Percentiles rank a stretch among this genome's conserved stretches.
Evolutionary conservation across 2,888 invertebrate species (phyloP).

Genomic region (Cecidostiba fungosa): DNA sequence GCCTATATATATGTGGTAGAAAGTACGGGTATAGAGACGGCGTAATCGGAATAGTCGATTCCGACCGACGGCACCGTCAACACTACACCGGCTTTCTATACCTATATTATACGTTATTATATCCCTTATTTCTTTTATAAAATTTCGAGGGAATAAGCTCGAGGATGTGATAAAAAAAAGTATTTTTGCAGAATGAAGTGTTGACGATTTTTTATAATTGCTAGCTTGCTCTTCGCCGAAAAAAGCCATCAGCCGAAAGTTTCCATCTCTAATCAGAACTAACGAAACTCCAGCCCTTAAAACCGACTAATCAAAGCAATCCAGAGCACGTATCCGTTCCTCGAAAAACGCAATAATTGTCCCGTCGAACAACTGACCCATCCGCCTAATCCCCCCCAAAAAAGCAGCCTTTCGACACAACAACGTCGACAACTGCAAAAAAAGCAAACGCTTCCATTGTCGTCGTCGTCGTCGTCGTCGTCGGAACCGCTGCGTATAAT

Average conservation of each 20-base stretch:
- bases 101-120: constrained; percentile 60
- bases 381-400: background rate
- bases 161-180: too few relatives aligned
- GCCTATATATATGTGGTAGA: constrained; percentile 19
- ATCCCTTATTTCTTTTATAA: constrained; percentile 56
- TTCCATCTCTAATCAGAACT: background rate
- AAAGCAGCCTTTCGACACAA: background rate
- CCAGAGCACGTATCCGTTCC: background rate
- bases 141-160: background rate
- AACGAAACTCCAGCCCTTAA: background rate
- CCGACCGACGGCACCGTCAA: constrained; percentile 68
- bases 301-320: background rate
- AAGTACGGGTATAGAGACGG: constrained; percentile 64
- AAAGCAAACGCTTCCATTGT: constrained; percentile 13
- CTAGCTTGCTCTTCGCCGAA: background rate
- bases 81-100: constrained; percentile 50
- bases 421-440: background rate
- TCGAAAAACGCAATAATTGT: background rate
- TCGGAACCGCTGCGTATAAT: constrained; percentile 75
- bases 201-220: background rate
- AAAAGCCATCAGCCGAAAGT: background rate
- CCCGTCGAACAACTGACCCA: background rate
- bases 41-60: constrained; percentile 78
- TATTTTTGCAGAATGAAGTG: background rate
- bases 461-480: background rate